These are phyloP conservation scores for Neogobius melanostomus DNA, from an alignment of 2,113 vertebrate genomes.

Conservation along the genomic window DNA sequence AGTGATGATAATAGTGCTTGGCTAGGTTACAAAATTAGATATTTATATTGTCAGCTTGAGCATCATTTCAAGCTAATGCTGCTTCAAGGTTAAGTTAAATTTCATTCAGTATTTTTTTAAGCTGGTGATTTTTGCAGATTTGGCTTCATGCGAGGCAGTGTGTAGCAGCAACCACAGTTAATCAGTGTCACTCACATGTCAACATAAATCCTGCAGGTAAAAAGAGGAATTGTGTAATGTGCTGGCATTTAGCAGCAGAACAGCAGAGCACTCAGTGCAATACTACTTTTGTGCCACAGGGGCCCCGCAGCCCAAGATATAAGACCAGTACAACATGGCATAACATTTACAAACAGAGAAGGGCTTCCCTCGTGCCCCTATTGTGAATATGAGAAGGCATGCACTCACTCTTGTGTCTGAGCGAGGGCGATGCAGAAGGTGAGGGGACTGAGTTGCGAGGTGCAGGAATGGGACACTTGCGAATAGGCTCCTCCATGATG, in stretches of 20 bases:
- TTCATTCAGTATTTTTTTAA: too few relatives aligned
- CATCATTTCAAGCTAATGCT: neutral
- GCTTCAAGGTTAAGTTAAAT: neutral
- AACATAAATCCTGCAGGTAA: slow-evolving; percentile 29
- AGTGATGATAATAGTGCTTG: neutral
- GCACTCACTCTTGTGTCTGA: slow-evolving; percentile 89
- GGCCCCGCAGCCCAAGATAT: slow-evolving; percentile 51
- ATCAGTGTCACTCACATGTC: slow-evolving; percentile 26
- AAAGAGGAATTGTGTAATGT: slow-evolving; percentile 44
- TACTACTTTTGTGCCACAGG: slow-evolving; percentile 29
- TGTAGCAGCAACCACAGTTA: slow-evolving; percentile 21
- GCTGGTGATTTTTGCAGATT: neutral
- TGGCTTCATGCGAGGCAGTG: too few relatives aligned
- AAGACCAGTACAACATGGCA: neutral
- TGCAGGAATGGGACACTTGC: slow-evolving; percentile 77
- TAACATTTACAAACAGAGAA: neutral
- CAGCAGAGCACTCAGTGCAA: slow-evolving; percentile 28
- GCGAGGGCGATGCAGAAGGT: slow-evolving; percentile 83
- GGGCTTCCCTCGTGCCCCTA: neutral
- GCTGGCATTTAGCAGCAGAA: slow-evolving; percentile 36
- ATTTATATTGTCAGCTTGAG: neutral
- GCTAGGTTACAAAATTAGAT: neutral
- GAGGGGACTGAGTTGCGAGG: slow-evolving; percentile 83
- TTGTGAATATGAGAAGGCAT: neutral
- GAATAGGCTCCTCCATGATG: slow-evolving; percentile 78